A percentile compares a stretch with the other conserved stretches of the same genome.
Conservation (phyloP, 2,888 invertebrate species). For the Cephus runcator region DNA sequence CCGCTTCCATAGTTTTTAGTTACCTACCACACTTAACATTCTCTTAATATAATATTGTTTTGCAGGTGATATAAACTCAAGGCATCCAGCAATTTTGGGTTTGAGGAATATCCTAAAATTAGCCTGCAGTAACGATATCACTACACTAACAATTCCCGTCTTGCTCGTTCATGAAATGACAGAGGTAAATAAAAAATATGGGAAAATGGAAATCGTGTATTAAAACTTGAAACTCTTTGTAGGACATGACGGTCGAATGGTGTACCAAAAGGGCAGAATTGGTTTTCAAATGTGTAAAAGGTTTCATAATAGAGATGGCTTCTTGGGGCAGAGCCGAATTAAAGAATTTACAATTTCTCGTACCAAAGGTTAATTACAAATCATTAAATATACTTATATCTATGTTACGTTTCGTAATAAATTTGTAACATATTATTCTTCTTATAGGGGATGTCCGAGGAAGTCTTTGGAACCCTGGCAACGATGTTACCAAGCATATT, state of each 20-base stretch:
- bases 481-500: slow-evolving; percentile 94
- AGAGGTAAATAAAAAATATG: slow-evolving; percentile 73
- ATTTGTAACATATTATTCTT: neutral
- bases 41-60: slow-evolving; percentile 47
- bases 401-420: slow-evolving; percentile 11
- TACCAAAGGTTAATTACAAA: slow-evolving; percentile 75
- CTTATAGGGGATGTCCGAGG: slow-evolving; percentile 79
- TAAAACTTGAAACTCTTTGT: slow-evolving; percentile 27
- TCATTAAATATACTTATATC: slow-evolving; percentile 11
- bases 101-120: slow-evolving; percentile 94
- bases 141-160: slow-evolving; percentile 92
- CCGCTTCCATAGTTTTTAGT: neutral
- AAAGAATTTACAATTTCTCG: slow-evolving; percentile 86
- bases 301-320: slow-evolving; percentile 98
- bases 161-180: slow-evolving; percentile 92
- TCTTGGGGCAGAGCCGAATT: slow-evolving; percentile 92
- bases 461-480: slow-evolving; percentile 83
- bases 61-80: slow-evolving; percentile 89
- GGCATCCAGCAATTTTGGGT: slow-evolving; percentile 95
- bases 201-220: slow-evolving; percentile 3
- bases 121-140: slow-evolving; percentile 94
- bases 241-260: slow-evolving; percentile 97
- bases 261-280: slow-evolving; percentile 95
- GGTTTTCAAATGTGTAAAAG: slow-evolving; percentile 98
- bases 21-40: too few species aligned